Base-by-base conservation (phyloP, 1,140 invertebrate genomes). In the Pachyrhynchus sulphureomaculatus region DNA sequence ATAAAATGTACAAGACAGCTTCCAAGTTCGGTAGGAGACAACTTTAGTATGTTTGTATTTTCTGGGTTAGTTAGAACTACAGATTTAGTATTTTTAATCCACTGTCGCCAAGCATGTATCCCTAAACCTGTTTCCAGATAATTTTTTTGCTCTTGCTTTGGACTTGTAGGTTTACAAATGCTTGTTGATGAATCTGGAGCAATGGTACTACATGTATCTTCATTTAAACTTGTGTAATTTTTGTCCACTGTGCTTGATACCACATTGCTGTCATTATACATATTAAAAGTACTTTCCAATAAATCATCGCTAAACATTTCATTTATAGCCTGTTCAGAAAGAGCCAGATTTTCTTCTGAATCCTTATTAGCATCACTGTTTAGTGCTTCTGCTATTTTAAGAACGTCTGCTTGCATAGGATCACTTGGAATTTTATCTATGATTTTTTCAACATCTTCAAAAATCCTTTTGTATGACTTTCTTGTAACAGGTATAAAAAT, bases 401-500 rank as follows among this genome's bases (percentile, higher is more conserved):
- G 23, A 26, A 56, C 9, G n/a, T 45, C 53, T 1, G 20, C 53
- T 26, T 56, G 23, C 9, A 20, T 4, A 2, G 21, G 21, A 56
- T 56, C 21, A 12, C 5, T 44, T 12, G 41, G 41, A 12, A 20
- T 17, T 33, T 45, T 44, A 4, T 44, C 26, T 26, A 10, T 15
- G 15, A 45, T 32, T 1, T 32, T 20, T 20, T 21, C 13, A 15
- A 93, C 91, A 65, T 92, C 88, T 71, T 92, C 91, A 63, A 92
- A 81, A 29, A 94, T 92, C 24, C 88, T 88, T 64, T 86, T 85
- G 2, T 86, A 82, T 9, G 88, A 90, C 68, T 92, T 91, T 64
- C 90, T 84, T 1, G 90, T 91, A 0, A 91, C 94, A 0, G 92
- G 92, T 65, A 96, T 89, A 69, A 95, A 94, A 41, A 95, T 84